Percentiles rank a stretch among this genome's conserved stretches.
Conservation (phyloP, 2,888 invertebrate genomes). For the Synergus umbraculus region DNA sequence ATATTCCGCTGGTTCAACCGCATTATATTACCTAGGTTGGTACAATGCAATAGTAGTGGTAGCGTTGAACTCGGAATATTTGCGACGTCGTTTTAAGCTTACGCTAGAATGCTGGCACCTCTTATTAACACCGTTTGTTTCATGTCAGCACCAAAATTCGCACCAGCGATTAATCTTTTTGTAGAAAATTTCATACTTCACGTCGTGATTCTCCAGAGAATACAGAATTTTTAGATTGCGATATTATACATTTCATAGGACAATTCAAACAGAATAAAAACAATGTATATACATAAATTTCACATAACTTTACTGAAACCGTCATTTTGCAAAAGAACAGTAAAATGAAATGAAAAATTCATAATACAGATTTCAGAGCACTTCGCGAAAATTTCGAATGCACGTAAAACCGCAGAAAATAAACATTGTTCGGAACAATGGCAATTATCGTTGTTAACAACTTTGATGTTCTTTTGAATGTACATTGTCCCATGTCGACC, state of each 20-base stretch:
- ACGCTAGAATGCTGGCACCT: slow-evolving; percentile 40
- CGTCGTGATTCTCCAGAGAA: neutral
- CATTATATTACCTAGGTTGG: slow-evolving; percentile 51
- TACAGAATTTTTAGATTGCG: neutral
- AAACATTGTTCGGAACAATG: neutral
- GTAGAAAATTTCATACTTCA: slow-evolving; percentile 47
- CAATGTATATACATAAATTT: too few relatives aligned
- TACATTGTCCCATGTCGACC: neutral
- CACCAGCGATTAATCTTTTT: slow-evolving; percentile 46
- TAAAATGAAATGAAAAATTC: too few relatives aligned
- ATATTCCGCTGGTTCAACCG: slow-evolving; percentile 55
- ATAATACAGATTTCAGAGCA: neutral
- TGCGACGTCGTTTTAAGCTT: slow-evolving; percentile 60
- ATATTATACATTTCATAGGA: neutral
- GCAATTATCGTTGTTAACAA: neutral
- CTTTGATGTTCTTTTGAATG: slow-evolving; percentile 1
- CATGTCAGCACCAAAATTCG: slow-evolving; percentile 48
- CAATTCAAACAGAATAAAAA: neutral
- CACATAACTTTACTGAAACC: too few relatives aligned
- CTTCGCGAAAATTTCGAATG: neutral
- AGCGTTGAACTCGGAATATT: slow-evolving; percentile 53
- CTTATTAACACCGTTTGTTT: slow-evolving; percentile 57
- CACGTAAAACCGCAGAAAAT: neutral
- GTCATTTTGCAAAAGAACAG: too few relatives aligned
- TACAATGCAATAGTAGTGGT: slow-evolving; percentile 47